These are phyloP conservation scores for Timema cristinae DNA, from an alignment of 2,888 invertebrate genomes.

Conservation along the genomic window DNA sequence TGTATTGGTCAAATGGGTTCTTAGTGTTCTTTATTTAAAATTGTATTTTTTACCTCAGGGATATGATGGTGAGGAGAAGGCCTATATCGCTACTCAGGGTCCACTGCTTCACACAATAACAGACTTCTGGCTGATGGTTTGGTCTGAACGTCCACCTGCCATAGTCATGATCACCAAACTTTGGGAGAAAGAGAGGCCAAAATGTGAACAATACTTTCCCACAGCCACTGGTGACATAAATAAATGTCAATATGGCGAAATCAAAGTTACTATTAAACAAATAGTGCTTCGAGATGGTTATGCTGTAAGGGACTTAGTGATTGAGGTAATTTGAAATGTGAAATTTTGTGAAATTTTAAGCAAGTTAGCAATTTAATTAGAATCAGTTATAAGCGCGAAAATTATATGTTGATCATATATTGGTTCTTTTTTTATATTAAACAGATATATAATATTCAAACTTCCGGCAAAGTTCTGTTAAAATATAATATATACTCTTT, in stretches of 20 bases:
- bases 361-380: not conserved
- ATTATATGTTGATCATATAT: not conserved
- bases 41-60: conserved; percentile 56
- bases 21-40: not conserved
- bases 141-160: conserved; percentile 52
- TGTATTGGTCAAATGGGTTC: too few species aligned
- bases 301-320: conserved; percentile 50
- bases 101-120: conserved; percentile 83
- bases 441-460: too few species aligned
- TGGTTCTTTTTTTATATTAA: not conserved
- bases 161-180: conserved; percentile 91
- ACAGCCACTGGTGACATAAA: conserved; percentile 29
- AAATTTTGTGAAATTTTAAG: not conserved
- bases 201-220: conserved; percentile 89
- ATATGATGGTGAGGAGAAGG: conserved; percentile 79
- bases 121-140: conserved; percentile 90
- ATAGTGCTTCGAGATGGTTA: conserved; percentile 52
- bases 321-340: conserved; percentile 46
- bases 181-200: conserved; percentile 74
- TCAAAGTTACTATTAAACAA: conserved; percentile 49
- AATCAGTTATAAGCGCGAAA: not conserved
- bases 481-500: too few species aligned
- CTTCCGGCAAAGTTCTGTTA: too few species aligned
- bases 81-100: conserved; percentile 91
- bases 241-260: conserved; percentile 46